Evolutionary conservation across 2,888 invertebrate genomes (phyloP).

Genomic region (Heliconius hortense): DNA sequence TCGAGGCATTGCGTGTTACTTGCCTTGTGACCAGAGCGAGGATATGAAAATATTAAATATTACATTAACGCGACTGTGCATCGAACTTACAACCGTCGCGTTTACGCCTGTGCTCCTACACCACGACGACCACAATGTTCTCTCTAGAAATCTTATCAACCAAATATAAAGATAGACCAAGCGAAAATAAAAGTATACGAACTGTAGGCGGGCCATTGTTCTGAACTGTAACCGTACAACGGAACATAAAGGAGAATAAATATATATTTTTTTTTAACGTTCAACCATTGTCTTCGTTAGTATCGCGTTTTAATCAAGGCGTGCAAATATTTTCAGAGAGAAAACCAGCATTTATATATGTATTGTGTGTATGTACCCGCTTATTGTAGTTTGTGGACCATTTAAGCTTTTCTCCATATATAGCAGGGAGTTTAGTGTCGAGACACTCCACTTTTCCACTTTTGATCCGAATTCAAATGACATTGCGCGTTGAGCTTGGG

Average conservation of each 20-base stretch:
- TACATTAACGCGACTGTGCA: too few species aligned
- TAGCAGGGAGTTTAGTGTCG: too few species aligned
- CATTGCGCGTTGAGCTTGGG: background rate
- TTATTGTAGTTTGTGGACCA: background rate
- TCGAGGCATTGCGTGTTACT: too few species aligned
- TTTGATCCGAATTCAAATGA: background rate
- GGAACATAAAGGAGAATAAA: constrained; percentile 23
- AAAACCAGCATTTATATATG: background rate
- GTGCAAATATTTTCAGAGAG: constrained; percentile 20
- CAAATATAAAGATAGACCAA: constrained; percentile 1
- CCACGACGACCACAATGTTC: background rate
- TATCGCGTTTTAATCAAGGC: constrained; percentile 21
- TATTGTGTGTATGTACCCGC: background rate
- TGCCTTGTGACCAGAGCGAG: too few species aligned
- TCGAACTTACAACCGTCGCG: too few species aligned
- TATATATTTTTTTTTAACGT: constrained; percentile 12
- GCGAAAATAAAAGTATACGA: constrained; percentile 21
- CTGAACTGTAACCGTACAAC: constrained; percentile 25
- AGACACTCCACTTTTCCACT: background rate
- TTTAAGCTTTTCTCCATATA: too few species aligned
- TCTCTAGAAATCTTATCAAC: constrained; percentile 10
- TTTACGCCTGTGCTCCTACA: too few species aligned
- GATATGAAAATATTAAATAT: too few species aligned
- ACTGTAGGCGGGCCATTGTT: constrained; percentile 28
- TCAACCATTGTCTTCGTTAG: constrained; percentile 12